Evolutionary conservation across 2,113 vertebrate species (phyloP), one percentile per base, ranked within the genome.

Genomic region (Coryphaenoides rupestris): DNA sequence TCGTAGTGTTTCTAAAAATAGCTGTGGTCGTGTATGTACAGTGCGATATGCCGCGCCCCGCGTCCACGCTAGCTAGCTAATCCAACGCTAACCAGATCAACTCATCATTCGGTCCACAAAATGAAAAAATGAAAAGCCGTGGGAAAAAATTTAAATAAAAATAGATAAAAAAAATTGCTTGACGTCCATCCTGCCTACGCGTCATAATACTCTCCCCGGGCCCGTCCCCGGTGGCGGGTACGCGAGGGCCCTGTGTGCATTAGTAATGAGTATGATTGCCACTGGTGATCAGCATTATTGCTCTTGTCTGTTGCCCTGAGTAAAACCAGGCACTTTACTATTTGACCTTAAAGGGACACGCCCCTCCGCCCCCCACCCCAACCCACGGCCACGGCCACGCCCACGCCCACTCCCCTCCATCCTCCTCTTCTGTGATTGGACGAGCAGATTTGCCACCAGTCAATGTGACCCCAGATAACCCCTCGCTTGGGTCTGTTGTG

Each of bases 301-400:
- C 72, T 75, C 73, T 65, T n/a, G 47, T 64, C 65, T 70, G 54
- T 22, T 22, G 21, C 54, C 69, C 52, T 26, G 65, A 67, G 60
- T 67, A 54, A 22, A 45, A 50, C 47, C 22, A 16, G 60, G 63
- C 55, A 62, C 66, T 46, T 40, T 50, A 50, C 47, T 50, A 52
- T 59, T 59, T 67, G 63, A 28, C 28, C 26, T 55, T 21, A 54
- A 53, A 54, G 47, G 50, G 49, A 60, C 1, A 21, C 59, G 19
- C 55, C 21, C 6, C 40, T 21, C 16, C 45, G 6, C 22, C 6
- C 5, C 21, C 21, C 17, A 5, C 21, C 45, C 15, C 19, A 13
- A 21, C 19, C 21, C 21, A 21, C 21, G n/a, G n/a, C n/a, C n/a
- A n/a, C n/a, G n/a, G n/a, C n/a, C n/a, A n/a, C 47, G 14, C 55